Percentiles rank a stretch among this genome's conserved stretches.
These are phyloP conservation scores for Pseudorectes ferrugineus DNA, from an alignment of 2,113 vertebrate genomes.

Conservation along the genomic window DNA sequence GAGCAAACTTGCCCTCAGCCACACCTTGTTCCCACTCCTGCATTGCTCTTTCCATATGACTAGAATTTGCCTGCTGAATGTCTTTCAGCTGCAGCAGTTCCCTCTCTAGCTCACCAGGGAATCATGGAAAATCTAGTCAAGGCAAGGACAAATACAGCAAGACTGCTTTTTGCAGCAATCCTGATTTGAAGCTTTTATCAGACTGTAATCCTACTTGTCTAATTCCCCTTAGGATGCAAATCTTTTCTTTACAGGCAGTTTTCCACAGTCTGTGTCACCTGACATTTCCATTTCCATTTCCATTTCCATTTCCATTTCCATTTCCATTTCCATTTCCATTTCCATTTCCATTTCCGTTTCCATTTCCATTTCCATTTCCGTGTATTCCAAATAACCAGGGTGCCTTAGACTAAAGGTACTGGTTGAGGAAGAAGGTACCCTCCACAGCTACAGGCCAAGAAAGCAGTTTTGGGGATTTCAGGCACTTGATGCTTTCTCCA, in stretches of 20 bases:
- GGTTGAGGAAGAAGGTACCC: not conserved
- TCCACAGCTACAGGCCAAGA: not conserved
- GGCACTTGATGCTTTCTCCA: not conserved
- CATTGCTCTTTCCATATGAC: accelerated
- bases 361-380: not conserved
- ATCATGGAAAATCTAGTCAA: not conserved
- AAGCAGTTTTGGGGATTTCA: not conserved
- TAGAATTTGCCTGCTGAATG: not conserved
- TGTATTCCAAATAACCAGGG: not conserved
- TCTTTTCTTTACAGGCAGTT: not conserved
- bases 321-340: not conserved
- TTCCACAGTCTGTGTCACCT: not conserved
- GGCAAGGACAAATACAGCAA: not conserved
- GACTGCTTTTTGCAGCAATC: not conserved
- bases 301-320: not conserved
- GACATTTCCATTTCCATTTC: not conserved
- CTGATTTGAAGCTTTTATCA: not conserved
- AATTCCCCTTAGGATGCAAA: not conserved
- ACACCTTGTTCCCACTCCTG: not conserved
- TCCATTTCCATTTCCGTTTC: not conserved
- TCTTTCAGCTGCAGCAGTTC: not conserved
- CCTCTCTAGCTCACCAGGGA: not conserved
- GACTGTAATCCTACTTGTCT: not conserved
- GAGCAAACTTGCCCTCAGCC: not conserved
- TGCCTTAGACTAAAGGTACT: not conserved